These are phyloP conservation scores for Oligia strigilis DNA, from an alignment of 2,888 invertebrate species.

Conservation along the genomic window DNA sequence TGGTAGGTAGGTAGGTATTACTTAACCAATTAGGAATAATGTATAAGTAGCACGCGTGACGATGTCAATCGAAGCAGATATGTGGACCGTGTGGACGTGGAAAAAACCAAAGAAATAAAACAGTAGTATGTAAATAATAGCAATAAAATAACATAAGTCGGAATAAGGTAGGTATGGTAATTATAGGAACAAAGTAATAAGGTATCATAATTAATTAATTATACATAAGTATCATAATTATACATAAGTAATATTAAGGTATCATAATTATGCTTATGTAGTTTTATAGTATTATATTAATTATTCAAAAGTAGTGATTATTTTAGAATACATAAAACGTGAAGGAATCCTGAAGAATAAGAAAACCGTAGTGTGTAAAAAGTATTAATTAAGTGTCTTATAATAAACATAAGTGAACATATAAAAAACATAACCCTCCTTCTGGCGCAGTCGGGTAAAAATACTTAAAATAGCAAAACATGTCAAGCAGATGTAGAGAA, in stretches of 20 bases:
- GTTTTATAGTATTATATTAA: background rate
- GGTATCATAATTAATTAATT: background rate
- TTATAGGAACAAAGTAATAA: background rate
- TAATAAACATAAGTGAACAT: background rate
- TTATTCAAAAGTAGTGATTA: background rate
- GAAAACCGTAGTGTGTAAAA: background rate
- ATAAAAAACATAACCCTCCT: too few relatives aligned
- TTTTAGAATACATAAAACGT: background rate
- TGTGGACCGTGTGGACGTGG: constrained; percentile 13
- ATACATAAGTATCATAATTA: background rate
- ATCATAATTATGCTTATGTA: background rate
- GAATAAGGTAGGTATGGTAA: background rate
- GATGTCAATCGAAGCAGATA: constrained; percentile 1
- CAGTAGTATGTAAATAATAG: constrained; percentile 49
- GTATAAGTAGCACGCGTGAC: constrained; percentile 10
- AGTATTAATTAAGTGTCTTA: background rate
- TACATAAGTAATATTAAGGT: background rate
- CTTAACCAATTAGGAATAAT: constrained; percentile 9
- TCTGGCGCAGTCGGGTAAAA: background rate
- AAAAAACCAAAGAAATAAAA: constrained; percentile 49
- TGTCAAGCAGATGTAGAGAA: background rate
- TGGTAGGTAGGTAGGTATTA: background rate
- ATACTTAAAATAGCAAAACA: background rate
- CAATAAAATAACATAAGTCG: background rate
- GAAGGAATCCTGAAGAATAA: background rate